These are phyloP conservation scores for Isurus oxyrinchus DNA, from an alignment of 2,113 vertebrate species.

Conservation along the genomic window DNA sequence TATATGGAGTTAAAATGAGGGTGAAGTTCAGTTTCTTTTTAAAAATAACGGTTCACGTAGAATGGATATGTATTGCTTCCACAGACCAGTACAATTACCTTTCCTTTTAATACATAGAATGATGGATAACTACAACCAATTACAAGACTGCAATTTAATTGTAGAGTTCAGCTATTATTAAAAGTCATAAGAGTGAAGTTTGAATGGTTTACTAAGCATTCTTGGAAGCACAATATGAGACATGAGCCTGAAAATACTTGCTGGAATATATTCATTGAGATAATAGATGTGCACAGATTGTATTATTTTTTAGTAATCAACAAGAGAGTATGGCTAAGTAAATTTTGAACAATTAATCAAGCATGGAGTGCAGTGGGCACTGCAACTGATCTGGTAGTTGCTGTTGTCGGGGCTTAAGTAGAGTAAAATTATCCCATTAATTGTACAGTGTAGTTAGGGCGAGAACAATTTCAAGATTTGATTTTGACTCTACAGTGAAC, in stretches of 20 bases:
- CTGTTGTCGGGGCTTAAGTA: neutral
- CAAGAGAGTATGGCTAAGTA: neutral
- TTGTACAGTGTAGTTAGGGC: neutral
- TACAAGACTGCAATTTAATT: neutral
- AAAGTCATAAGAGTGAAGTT: neutral
- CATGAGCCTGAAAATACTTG: slow-evolving; percentile 4
- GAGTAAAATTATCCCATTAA: slow-evolving; percentile 16
- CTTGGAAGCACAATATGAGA: neutral
- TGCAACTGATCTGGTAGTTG: neutral
- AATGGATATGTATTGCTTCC: neutral
- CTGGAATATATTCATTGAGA: slow-evolving; percentile 5
- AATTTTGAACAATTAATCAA: neutral
- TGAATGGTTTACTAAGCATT: slow-evolving; percentile 4
- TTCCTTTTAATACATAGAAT: neutral
- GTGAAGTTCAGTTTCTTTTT: neutral
- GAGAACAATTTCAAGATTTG: neutral
- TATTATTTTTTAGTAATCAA: slow-evolving; percentile 12
- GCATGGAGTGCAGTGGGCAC: neutral
- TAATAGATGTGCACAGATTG: neutral
- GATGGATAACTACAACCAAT: neutral
- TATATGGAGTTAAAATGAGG: neutral
- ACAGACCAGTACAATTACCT: neutral
- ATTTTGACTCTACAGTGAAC: neutral
- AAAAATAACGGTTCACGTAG: neutral
- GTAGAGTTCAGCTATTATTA: neutral